Base-by-base conservation (phyloP, 1,140 invertebrate genomes). In the Stenopsyche tienmushanensis region DNA sequence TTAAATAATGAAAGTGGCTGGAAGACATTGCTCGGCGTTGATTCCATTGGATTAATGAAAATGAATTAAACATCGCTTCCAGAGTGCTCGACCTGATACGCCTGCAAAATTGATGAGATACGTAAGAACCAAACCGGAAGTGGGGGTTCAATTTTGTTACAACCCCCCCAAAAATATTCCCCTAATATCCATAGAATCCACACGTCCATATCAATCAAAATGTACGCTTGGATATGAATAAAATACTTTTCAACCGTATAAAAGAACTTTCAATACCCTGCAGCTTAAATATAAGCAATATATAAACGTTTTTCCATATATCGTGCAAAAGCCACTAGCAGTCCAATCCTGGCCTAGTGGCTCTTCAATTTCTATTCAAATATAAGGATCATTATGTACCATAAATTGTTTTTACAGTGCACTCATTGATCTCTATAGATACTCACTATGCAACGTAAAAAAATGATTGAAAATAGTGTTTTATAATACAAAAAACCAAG, bases 11-110 rank as follows among this genome's bases (percentile, higher is more conserved):
- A 57, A 57, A 25, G 13, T n/a, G 42, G 18, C 42, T 34, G 17
- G 17, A n/a, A n/a, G 17, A 21, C 24, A 18, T 41, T 41, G 26
- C 34, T 15, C 18, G 1, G 21, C 13, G 15, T 26, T 21, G 21
- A 47, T 65, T 65, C 54, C 63, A 65, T 65, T 26, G 53, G 44
- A 65, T 65, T 65, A 65, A 65, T 65, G 63, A 58, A 65, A 65
- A 65, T 65, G 63, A 65, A 65, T 65, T 65, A 65, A 65, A 65
- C 63, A 65, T 65, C 17, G 24, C 21, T 23, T 1, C 26, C 5
- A 25, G 26, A 45, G 62, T 44, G 62, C 39, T 21, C 24, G 34
- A 42, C n/a, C 54, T 47, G 18, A 21, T 13, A 20, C 23, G 39
- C 42, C 10, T 60, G 42, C 57, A 60, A 60, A 60, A 60, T 60